phyloP scores from a whole-genome alignment of 2,797 vertebrate species.

The Lacerta agilis region DNA sequence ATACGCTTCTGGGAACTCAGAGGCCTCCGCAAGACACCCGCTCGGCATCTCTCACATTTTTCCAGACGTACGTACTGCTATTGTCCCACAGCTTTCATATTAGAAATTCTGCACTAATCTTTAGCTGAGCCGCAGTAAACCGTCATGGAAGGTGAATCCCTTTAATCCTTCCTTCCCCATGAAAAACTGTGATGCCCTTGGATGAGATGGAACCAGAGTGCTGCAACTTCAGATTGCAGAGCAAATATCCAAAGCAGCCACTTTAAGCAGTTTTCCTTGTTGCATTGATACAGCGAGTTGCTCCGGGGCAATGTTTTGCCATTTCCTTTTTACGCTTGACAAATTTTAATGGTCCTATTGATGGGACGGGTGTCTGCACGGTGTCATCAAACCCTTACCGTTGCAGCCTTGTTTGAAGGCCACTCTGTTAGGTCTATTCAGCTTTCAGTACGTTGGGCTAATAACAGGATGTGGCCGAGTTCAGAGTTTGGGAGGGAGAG shows the following conservation, averaged over 20 bases:
- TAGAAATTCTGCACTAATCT: conserved; percentile 30
- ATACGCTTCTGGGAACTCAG: neutral
- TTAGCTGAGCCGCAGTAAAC: conserved; percentile 15
- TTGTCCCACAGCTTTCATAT: conserved; percentile 5
- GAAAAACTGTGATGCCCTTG: conserved; percentile 43
- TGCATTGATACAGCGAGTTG: conserved; percentile 52
- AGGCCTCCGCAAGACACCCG: accelerated
- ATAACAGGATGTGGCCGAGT: conserved; percentile 36
- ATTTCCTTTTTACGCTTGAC: conserved; percentile 65
- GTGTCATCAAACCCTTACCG: conserved; percentile 63
- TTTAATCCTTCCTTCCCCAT: conserved; percentile 28
- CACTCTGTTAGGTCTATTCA: conserved; percentile 58
- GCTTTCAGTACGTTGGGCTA: conserved; percentile 50
- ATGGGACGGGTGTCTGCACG: conserved; percentile 52
- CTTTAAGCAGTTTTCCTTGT: conserved; percentile 54
- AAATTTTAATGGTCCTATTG: conserved; percentile 66
- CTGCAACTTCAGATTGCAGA: conserved; percentile 44
- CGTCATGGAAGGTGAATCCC: conserved; percentile 32
- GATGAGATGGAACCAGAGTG: conserved; percentile 49
- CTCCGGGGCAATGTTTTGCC: conserved; percentile 68
- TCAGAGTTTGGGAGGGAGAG: neutral
- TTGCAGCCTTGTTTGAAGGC: conserved; percentile 55
- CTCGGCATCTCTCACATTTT: neutral
- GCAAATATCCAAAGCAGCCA: conserved; percentile 53
- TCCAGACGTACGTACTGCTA: neutral